phyloP scores from a whole-genome alignment of 2,797 vertebrate species.

The Zalophus californianus region DNA sequence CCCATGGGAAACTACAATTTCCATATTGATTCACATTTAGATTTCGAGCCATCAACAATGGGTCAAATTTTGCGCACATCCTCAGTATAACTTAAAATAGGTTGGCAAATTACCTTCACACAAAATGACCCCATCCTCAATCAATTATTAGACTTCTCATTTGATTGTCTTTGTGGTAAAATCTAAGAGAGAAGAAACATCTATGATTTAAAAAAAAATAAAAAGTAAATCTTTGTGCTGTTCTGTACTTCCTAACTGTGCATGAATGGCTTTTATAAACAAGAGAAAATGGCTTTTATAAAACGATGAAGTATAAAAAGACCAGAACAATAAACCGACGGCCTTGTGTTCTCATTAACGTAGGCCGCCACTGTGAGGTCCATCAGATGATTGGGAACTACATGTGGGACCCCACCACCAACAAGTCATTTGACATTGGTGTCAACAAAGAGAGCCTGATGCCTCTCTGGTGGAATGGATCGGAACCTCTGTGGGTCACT shows the following conservation, averaged over 20 bases:
- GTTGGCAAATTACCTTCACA: neutral
- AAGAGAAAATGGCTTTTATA: neutral
- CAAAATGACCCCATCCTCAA: neutral
- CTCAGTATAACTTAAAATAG: neutral
- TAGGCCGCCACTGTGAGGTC: slow-evolving; percentile 94
- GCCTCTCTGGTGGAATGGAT: slow-evolving; percentile 97
- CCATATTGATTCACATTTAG: neutral
- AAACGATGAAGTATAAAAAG: neutral
- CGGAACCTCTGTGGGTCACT: slow-evolving; percentile 97
- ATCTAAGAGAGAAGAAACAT: neutral
- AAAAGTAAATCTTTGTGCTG: neutral
- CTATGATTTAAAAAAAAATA: neutral
- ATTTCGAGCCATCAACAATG: neutral
- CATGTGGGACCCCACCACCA: slow-evolving; percentile 94
- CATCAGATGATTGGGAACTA: slow-evolving; percentile 98
- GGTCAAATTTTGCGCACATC: neutral
- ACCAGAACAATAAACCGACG: neutral
- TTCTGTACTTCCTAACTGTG: neutral
- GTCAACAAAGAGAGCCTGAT: slow-evolving; percentile 93
- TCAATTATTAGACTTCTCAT: fast-evolving
- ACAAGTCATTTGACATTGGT: slow-evolving; percentile 94
- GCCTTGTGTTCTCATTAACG: neutral
- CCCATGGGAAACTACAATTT: neutral
- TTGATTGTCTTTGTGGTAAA: neutral
- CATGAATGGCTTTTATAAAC: neutral